A percentile compares a stretch with the other conserved stretches of the same genome.
phyloP scores from a whole-genome alignment of 1,140 invertebrate genomes.

The Laupala kohalensis region DNA sequence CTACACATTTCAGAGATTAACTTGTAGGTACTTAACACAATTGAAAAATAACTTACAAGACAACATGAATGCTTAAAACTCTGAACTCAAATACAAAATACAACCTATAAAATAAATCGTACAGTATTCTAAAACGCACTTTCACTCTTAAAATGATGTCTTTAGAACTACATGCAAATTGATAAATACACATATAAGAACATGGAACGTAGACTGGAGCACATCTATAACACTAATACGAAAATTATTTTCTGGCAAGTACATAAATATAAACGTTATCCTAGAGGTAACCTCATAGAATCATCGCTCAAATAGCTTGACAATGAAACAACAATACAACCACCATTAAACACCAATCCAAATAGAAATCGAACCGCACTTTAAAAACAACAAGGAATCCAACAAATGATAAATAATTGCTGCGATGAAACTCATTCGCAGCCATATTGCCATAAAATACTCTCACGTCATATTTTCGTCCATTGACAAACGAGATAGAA shows the following conservation, averaged over 20 bases:
- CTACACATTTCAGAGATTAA: too few species aligned
- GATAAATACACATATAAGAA: neutral
- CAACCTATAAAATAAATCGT: neutral
- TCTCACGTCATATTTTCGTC: too few species aligned
- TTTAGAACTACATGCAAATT: neutral
- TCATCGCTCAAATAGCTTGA: neutral
- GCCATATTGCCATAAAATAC: too few species aligned
- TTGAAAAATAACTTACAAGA: too few species aligned
- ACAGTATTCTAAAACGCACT: neutral
- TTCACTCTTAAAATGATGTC: neutral
- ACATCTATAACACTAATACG: neutral
- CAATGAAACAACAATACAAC: neutral
- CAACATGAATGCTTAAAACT: too few species aligned
- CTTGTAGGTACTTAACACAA: too few species aligned
- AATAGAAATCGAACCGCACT: neutral
- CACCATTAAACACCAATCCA: neutral
- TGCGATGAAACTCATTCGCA: too few species aligned
- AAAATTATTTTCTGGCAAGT: neutral
- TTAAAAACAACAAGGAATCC: neutral
- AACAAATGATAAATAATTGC: neutral
- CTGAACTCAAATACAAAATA: too few species aligned
- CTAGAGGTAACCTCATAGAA: too few species aligned
- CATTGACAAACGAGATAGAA: too few species aligned
- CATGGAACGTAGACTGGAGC: neutral
- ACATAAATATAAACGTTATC: neutral